A percentile compares a stretch with the other conserved stretches of the same genome.
These are phyloP conservation scores for Odontocerum albicorne DNA, from an alignment of 2,888 invertebrate species.

Conservation along the genomic window DNA sequence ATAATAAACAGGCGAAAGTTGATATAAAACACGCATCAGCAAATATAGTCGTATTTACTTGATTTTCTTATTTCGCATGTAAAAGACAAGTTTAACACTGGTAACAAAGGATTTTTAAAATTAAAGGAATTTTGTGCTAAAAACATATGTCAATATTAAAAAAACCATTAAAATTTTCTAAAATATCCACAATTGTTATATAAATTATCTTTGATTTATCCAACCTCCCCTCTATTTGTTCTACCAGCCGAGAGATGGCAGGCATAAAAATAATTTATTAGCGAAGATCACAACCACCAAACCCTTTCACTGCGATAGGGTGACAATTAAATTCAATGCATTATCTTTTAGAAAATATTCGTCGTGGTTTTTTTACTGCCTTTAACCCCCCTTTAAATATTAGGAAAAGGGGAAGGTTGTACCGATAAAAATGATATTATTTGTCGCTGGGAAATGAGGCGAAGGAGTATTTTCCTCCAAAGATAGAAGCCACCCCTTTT, in stretches of 20 bases:
- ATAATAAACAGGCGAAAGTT: too few relatives aligned
- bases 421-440: not conserved
- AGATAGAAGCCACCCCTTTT: not conserved
- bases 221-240: slow-evolving; percentile 19
- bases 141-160: too few relatives aligned
- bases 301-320: slow-evolving; percentile 23
- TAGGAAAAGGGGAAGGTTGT: slow-evolving; percentile 1
- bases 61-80: too few relatives aligned
- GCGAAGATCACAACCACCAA: slow-evolving; percentile 27
- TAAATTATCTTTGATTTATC: too few relatives aligned
- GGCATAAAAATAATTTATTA: slow-evolving; percentile 33
- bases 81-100: too few relatives aligned
- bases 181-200: too few relatives aligned
- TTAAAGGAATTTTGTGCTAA: too few relatives aligned
- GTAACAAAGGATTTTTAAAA: too few relatives aligned
- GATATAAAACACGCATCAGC: too few relatives aligned
- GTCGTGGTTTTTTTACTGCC: slow-evolving; percentile 21
- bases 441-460: not conserved
- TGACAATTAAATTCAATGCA: slow-evolving; percentile 30
- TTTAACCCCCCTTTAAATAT: not conserved
- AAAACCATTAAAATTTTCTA: too few relatives aligned
- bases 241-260: slow-evolving; percentile 31
- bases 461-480: not conserved
- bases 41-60: too few relatives aligned
- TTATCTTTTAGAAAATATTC: slow-evolving; percentile 28